A percentile compares a stretch with the other conserved stretches of the same genome.
phyloP scores from a whole-genome alignment of 2,888 invertebrate species.

The Chelonus formosanus region DNA sequence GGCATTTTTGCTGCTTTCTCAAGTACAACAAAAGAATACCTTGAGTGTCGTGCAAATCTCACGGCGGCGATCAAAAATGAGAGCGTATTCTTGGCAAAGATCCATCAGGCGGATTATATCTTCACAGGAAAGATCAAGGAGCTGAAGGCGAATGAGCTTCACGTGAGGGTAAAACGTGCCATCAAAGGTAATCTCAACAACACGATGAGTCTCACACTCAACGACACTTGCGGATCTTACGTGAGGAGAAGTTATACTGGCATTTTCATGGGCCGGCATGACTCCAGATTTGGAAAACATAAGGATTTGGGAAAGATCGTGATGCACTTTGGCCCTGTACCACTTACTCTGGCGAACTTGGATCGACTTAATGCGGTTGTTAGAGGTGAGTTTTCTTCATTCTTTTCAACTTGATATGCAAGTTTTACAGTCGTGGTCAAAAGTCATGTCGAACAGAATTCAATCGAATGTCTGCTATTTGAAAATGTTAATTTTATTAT shows the following conservation, averaged over 20 bases:
- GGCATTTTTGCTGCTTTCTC: conserved; percentile 37
- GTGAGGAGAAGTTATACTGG: conserved; percentile 60
- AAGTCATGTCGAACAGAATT: no score
- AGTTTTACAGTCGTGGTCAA: no score
- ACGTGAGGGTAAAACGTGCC: conserved; percentile 57
- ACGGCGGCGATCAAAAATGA: conserved; percentile 57
- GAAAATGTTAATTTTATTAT: no score
- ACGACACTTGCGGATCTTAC: conserved; percentile 57
- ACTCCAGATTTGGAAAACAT: conserved; percentile 33
- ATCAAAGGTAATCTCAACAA: conserved; percentile 56
- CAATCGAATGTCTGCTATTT: no score
- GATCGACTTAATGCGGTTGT: conserved; percentile 63
- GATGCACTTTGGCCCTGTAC: conserved; percentile 61
- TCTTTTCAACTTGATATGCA: neutral
- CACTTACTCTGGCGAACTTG: conserved; percentile 62
- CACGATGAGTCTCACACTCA: conserved; percentile 52
- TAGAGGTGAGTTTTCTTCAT: conserved; percentile 52
- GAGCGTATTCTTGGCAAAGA: conserved; percentile 51
- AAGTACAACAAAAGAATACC: conserved; percentile 52
- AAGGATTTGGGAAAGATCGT: conserved; percentile 46
- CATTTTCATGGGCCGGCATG: conserved; percentile 57
- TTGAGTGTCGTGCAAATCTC: conserved; percentile 59
- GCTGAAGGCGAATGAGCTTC: conserved; percentile 45
- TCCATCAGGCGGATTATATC: conserved; percentile 56
- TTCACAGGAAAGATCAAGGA: conserved; percentile 62